phyloP scores from a whole-genome alignment of 2,797 vertebrate genomes.

The Staurois parvus region DNA sequence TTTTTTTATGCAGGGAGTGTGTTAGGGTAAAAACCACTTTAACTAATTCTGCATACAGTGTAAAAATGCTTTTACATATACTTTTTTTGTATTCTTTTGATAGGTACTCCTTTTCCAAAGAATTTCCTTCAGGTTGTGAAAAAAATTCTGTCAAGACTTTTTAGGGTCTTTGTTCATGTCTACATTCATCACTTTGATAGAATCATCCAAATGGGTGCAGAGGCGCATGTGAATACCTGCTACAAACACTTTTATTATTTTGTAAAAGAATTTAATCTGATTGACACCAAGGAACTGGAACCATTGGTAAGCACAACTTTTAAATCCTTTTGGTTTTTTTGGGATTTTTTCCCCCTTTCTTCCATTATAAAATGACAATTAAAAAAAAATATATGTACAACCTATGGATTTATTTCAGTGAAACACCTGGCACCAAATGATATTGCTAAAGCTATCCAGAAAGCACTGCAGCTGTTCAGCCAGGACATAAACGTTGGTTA shows the following conservation, averaged over 20 bases:
- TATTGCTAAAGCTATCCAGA: too few relatives aligned
- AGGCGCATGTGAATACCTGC: conserved; percentile 98
- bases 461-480: too few relatives aligned
- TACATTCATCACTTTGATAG: conserved; percentile 99
- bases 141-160: conserved; percentile 96
- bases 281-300: conserved; percentile 96
- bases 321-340: background rate
- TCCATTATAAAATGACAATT: background rate
- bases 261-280: conserved; percentile 92
- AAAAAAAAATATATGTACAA: too few relatives aligned
- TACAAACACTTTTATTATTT: conserved; percentile 99
- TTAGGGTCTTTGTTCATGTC: conserved; percentile 97
- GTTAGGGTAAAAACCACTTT: too few relatives aligned
- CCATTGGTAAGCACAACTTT: conserved; percentile 87
- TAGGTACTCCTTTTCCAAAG: conserved; percentile 97
- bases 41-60: too few relatives aligned
- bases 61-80: too few relatives aligned
- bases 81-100: background rate
- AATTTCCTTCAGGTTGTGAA: conserved; percentile 95
- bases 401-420: too few relatives aligned
- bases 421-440: too few relatives aligned
- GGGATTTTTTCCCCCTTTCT: background rate
- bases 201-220: conserved; percentile 93
- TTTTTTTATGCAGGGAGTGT: too few relatives aligned
- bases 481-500: too few relatives aligned